Base-by-base conservation (phyloP, 2,888 invertebrate genomes). In the Anarsia innoxiella region DNA sequence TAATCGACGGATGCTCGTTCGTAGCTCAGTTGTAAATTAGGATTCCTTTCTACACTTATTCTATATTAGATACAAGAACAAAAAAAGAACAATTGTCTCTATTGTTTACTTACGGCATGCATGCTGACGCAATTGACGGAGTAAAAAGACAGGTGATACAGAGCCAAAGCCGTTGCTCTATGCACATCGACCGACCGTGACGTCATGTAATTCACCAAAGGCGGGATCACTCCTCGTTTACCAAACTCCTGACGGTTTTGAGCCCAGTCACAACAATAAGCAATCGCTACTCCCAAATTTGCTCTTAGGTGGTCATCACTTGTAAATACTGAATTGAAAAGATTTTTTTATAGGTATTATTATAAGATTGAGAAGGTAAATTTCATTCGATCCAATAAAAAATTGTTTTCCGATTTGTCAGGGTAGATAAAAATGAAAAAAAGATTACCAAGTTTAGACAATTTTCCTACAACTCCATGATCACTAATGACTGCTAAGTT, bases 401-500 rank as follows among this genome's bases (percentile, higher is more conserved):
- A n/a, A n/a, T n/a, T n/a, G n/a, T n/a, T n/a, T n/a, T n/a, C n/a
- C n/a, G n/a, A n/a, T n/a, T n/a, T n/a, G n/a, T n/a, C n/a, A n/a
- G n/a, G n/a, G n/a, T n/a, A n/a, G n/a, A n/a, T n/a, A n/a, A n/a
- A n/a, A n/a, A n/a, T n/a, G n/a, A n/a, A n/a, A n/a, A n/a, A n/a
- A n/a, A n/a, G n/a, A n/a, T n/a, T n/a, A n/a, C 93, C 93, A 35
- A 97, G 87, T 58, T 91, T 90, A 0, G 96, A 93, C 39, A 97
- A 85, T 77, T 95, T 92, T 5, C 90, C 90, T 4, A 98, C 95
- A 0, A 95, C 95, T 0, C 95, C 95, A 53, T 97, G 93, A 74
- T 98, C 97, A 0, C 96, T 95, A 36, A 98, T 91, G 12, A 98
- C 95, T 0, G 96, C 97, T 48, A 98, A 85, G 76, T 97, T 98